Conservation (phyloP, 2,113 vertebrate species). For the Piaya cayana region DNA sequence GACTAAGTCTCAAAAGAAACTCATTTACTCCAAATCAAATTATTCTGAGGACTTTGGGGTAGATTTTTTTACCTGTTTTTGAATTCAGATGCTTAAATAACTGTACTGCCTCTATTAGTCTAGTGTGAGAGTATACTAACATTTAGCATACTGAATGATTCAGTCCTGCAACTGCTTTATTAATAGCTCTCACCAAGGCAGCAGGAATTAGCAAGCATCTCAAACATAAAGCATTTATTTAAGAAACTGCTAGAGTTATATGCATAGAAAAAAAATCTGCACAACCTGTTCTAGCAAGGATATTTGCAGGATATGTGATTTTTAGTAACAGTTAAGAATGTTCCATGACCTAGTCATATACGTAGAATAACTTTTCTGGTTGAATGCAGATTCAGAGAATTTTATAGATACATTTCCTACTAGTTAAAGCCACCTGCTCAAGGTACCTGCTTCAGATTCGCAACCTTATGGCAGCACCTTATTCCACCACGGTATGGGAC, state of each 20-base stretch:
- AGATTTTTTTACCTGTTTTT: neutral
- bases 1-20: constrained; percentile 40
- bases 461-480: too few species aligned
- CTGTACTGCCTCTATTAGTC: neutral
- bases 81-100: neutral
- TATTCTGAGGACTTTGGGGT: neutral
- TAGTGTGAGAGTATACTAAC: neutral
- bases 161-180: neutral
- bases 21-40: constrained; percentile 42
- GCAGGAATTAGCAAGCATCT: neutral
- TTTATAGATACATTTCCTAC: neutral
- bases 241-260: neutral
- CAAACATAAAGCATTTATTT: neutral
- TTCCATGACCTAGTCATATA: neutral
- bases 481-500: neutral
- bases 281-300: neutral
- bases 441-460: neutral
- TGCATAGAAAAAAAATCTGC: neutral
- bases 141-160: neutral
- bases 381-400: neutral
- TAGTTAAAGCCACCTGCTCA: neutral
- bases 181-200: neutral
- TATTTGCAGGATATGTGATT: neutral
- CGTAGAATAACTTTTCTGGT: neutral
- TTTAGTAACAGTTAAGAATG: neutral